Evolutionary conservation across 2,888 invertebrate genomes (phyloP).

Genomic region (Apamea monoglypha): DNA sequence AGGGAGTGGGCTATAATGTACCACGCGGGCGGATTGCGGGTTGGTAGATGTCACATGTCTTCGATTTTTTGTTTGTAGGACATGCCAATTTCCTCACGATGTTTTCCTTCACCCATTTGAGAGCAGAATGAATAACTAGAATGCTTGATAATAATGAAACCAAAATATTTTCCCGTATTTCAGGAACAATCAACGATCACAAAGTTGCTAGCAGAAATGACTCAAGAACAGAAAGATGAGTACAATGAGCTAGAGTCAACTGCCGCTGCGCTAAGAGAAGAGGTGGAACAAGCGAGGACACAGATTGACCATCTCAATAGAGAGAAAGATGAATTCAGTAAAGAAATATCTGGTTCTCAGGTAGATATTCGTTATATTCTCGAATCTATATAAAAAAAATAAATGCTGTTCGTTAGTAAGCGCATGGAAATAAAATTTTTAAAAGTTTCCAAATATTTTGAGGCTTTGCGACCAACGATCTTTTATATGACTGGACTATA

Average conservation of each 20-base stretch:
- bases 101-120: too few relatives aligned
- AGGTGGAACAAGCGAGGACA: conserved; percentile 90
- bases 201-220: conserved; percentile 91
- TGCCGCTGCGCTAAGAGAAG: conserved; percentile 87
- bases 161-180: conserved; percentile 29
- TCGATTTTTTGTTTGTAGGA: too few relatives aligned
- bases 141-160: not conserved
- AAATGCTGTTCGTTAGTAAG: not conserved
- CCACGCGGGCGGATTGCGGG: too few relatives aligned
- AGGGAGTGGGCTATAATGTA: too few relatives aligned
- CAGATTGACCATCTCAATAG: conserved; percentile 92
- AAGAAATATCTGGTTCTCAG: conserved; percentile 92
- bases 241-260: conserved; percentile 87
- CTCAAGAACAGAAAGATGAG: conserved; percentile 90
- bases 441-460: not conserved
- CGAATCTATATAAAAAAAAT: not conserved
- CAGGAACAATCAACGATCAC: conserved; percentile 92
- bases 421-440: not conserved
- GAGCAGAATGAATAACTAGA: not conserved
- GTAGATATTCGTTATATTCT: conserved; percentile 60
- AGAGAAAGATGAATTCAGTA: conserved; percentile 92
- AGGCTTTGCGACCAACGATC: too few relatives aligned
- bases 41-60: too few relatives aligned
- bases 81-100: too few relatives aligned
- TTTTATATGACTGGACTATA: not conserved